Evolutionary conservation across 1,140 invertebrate species (phyloP), one percentile per base, ranked within the genome.

Genomic region (Caenorhabditis remanei): DNA sequence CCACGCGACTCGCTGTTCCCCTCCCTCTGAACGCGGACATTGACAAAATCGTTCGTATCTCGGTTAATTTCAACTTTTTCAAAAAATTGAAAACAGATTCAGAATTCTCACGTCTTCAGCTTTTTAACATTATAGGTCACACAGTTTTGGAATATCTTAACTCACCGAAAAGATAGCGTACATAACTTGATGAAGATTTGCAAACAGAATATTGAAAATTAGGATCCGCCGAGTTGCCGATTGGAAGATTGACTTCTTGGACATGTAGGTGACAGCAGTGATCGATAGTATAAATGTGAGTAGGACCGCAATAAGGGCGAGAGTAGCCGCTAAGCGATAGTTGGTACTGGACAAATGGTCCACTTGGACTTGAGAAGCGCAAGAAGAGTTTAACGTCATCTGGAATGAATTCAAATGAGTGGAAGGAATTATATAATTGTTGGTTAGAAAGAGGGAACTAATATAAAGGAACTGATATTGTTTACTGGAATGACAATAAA

Each of bases 101-200:
- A 0, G n/a, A 71, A 8, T 40, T 65, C 32, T 32, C 32, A 32
- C 32, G 32, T 32, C 32, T 32, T 32, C 32, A 32, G 32, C 32
- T 32, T 32, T 32, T 2, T 32, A 32, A 32, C 32, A 0, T 2
- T 32, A 32, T 32, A 32, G 32, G 32, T 32, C 32, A 32, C 19
- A 16, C 9, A 61, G 21, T 8, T 65, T 40, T 40, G 6, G 21
- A 40, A 41, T 8, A 53, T 3, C 4, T 16, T 3, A 1, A n/a
- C 71, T 79, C 46, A 79, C 71, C n/a, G 71, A 50, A n/a, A 79
- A 32, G 53, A 50, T 1, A 13, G 71, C 71, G 53, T 53, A 79
- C 4, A 79, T 24, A 9, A 79, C 2, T 79, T 79, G 71, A 53
- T 79, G 71, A 4, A 79, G 19, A n/a, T 79, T 79, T 4, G 71